These are phyloP conservation scores for Triops longicaudatus DNA, from an alignment of 1,140 invertebrate genomes.

Conservation along the genomic window DNA sequence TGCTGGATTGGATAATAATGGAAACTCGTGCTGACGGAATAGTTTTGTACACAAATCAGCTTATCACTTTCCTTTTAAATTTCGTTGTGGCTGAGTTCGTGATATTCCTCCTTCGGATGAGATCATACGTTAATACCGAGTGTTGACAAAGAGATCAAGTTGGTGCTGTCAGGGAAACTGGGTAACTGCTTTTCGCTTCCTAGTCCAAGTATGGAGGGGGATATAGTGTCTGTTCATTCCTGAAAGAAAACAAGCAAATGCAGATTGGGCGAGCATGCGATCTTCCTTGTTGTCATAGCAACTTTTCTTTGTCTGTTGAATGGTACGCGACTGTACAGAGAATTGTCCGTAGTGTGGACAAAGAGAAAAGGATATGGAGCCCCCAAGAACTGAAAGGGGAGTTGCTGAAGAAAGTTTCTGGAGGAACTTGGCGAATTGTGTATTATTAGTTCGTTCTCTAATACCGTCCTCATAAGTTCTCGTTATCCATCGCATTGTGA, in stretches of 20 bases:
- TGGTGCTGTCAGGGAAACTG: neutral
- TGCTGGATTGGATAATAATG: too few relatives aligned
- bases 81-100: neutral
- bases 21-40: neutral
- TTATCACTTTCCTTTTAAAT: neutral
- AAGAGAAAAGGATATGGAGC: neutral
- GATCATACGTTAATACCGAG: neutral
- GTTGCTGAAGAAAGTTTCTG: neutral
- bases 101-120: neutral
- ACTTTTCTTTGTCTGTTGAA: constrained; percentile 7
- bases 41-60: neutral
- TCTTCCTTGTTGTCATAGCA: constrained; percentile 12
- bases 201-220: neutral
- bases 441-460: constrained; percentile 4
- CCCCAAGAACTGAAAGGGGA: neutral
- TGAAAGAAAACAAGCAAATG: constrained; percentile 3
- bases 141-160: neutral
- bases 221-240: neutral
- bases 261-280: constrained; percentile 5
- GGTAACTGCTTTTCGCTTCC: neutral
- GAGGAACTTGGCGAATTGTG: neutral
- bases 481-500: constrained; percentile 2
- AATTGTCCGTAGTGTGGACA: neutral
- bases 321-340: neutral
- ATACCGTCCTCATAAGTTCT: neutral